Evolutionary conservation across 1,140 invertebrate genomes (phyloP).

Genomic region (Luehdorfia chinensis): DNA sequence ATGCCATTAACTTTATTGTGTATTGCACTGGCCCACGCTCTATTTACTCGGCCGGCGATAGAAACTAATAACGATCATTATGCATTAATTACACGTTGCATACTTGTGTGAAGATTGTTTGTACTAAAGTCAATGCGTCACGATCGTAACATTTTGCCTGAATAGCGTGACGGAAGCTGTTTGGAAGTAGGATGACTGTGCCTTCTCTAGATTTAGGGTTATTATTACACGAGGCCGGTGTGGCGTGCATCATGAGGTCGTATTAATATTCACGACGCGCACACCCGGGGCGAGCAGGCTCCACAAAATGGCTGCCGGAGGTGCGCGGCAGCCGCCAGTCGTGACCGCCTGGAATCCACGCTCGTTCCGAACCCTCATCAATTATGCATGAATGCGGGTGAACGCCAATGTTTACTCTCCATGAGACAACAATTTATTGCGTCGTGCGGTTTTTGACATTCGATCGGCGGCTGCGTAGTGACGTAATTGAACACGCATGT

Average conservation of each 20-base stretch:
- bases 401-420: slow-evolving; percentile 72
- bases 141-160: slow-evolving; percentile 40
- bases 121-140: slow-evolving; percentile 39
- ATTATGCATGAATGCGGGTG: slow-evolving; percentile 73
- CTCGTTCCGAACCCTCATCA: slow-evolving; percentile 67
- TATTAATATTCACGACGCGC: slow-evolving; percentile 62
- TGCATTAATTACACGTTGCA: slow-evolving; percentile 56
- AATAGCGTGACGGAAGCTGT: slow-evolving; percentile 36
- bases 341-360: slow-evolving; percentile 71
- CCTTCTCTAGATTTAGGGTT: too few relatives aligned
- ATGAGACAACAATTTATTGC: slow-evolving; percentile 74
- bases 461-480: slow-evolving; percentile 44
- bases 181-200: slow-evolving; percentile 32
- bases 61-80: slow-evolving; percentile 67
- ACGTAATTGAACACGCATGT: slow-evolving; percentile 38
- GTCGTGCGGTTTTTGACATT: slow-evolving; percentile 72
- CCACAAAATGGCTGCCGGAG: slow-evolving; percentile 69
- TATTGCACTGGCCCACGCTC: slow-evolving; percentile 58
- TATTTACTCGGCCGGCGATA: slow-evolving; percentile 61
- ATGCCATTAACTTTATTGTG: slow-evolving; percentile 55
- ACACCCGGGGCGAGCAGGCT: slow-evolving; percentile 50
- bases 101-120: slow-evolving; percentile 34
- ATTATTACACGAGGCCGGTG: too few relatives aligned
- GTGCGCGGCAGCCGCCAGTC: slow-evolving; percentile 59
- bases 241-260: slow-evolving; percentile 48